phyloP scores from a whole-genome alignment of 2,797 vertebrate genomes.

The Mormyrus proboscirostris region DNA sequence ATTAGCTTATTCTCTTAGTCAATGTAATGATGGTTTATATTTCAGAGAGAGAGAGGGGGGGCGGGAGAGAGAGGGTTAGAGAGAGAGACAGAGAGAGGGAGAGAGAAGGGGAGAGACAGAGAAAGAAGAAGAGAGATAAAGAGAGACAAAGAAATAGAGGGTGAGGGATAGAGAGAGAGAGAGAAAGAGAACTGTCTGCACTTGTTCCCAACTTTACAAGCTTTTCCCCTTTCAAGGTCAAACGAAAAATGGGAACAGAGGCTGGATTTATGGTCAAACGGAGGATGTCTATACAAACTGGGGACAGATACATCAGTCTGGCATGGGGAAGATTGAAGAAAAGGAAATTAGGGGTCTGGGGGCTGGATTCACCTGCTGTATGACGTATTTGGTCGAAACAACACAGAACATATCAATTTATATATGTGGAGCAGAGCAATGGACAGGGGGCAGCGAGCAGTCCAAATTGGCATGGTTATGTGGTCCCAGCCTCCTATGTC shows the following conservation, averaged over 20 bases:
- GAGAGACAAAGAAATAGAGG: no score
- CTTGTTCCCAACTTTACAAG: background rate
- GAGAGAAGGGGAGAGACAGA: background rate
- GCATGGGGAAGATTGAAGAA: background rate
- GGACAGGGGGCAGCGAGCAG: background rate
- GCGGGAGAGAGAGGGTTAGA: background rate
- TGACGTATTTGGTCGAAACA: background rate
- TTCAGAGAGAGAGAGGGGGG: background rate
- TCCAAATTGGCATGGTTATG: background rate
- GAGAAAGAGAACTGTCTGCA: background rate
- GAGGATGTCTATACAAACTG: background rate
- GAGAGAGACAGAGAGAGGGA: no score
- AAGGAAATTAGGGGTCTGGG: background rate
- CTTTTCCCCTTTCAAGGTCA: background rate
- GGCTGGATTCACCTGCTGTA: background rate
- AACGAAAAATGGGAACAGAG: background rate
- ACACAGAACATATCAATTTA: background rate
- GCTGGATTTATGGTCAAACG: background rate
- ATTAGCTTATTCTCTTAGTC: background rate
- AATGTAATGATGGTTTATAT: background rate
- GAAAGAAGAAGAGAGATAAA: background rate
- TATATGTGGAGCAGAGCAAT: background rate
- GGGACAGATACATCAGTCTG: background rate
- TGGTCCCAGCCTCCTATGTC: background rate
- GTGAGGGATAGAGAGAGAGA: background rate